Conservation (phyloP, 2,797 vertebrate species). For the Falco concolor region DNA sequence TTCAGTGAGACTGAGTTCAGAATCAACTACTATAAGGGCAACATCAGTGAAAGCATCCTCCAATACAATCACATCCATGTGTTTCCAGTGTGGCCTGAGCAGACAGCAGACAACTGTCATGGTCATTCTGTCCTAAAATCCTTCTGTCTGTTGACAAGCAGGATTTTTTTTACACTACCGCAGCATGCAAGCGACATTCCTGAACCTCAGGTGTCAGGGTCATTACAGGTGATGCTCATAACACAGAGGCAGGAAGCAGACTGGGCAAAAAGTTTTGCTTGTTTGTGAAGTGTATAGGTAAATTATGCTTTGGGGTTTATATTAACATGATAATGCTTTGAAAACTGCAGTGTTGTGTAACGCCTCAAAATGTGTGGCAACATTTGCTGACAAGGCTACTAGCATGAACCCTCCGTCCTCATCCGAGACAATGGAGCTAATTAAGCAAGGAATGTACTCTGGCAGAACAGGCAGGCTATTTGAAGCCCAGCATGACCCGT, state of each 20-base stretch:
- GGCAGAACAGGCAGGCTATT: background rate
- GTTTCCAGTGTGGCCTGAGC: background rate
- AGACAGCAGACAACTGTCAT: background rate
- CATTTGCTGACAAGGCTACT: background rate
- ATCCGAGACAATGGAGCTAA: background rate
- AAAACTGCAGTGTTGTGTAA: background rate
- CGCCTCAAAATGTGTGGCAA: background rate
- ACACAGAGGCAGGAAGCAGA: background rate
- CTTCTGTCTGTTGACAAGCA: background rate
- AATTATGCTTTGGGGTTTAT: background rate
- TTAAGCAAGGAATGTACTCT: conserved; percentile 6
- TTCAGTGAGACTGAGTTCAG: background rate
- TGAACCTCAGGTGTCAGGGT: background rate
- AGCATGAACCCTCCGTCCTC: background rate
- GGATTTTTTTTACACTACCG: background rate
- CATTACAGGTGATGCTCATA: background rate
- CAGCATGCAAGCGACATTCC: background rate
- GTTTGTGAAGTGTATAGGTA: background rate
- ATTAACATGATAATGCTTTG: background rate
- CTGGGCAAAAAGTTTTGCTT: background rate
- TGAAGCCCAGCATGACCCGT: background rate
- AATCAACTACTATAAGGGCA: background rate
- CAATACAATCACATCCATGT: background rate
- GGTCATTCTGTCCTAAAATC: background rate
- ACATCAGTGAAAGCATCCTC: background rate